These are phyloP conservation scores for Urocitellus parryii DNA, from an alignment of 2,113 vertebrate genomes.

Conservation along the genomic window DNA sequence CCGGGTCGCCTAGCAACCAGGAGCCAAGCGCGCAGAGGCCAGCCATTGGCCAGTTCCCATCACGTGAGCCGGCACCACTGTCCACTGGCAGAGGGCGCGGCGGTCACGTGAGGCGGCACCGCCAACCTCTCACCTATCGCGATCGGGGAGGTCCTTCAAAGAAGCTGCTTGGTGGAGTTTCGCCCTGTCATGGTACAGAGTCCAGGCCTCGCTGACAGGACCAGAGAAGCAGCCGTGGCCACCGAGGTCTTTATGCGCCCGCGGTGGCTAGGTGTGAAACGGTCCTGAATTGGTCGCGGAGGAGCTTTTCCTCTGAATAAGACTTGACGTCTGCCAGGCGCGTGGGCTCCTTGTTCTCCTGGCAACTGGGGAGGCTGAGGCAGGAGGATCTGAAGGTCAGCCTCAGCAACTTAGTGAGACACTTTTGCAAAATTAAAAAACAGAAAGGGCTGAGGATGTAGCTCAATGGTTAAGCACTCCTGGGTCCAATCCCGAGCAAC, in stretches of 20 bases:
- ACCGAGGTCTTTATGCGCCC: background rate
- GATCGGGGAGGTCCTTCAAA: fast-evolving
- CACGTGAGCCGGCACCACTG: background rate
- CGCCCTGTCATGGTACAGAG: fast-evolving
- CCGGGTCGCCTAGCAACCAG: conserved; percentile 66
- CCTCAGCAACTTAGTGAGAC: background rate
- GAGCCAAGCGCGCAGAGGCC: background rate
- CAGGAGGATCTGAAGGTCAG: background rate
- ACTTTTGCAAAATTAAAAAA: background rate
- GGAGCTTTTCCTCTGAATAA: background rate
- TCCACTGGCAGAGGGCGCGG: background rate
- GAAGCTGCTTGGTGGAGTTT: fast-evolving
- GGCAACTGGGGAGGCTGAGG: background rate
- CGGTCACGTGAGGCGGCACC: background rate
- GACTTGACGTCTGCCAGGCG: background rate
- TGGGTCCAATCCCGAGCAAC: background rate
- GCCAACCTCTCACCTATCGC: fast-evolving
- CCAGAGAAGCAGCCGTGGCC: fast-evolving
- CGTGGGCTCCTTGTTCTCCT: background rate
- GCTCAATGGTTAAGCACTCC: background rate
- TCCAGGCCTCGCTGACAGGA: no score
- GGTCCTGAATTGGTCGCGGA: background rate
- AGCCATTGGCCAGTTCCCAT: background rate
- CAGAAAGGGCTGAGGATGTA: no score
- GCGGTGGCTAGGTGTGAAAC: background rate